A percentile compares a stretch with the other conserved stretches of the same genome.
These are phyloP conservation scores for Dryococelus australis DNA, from an alignment of 2,888 invertebrate species.

Conservation along the genomic window DNA sequence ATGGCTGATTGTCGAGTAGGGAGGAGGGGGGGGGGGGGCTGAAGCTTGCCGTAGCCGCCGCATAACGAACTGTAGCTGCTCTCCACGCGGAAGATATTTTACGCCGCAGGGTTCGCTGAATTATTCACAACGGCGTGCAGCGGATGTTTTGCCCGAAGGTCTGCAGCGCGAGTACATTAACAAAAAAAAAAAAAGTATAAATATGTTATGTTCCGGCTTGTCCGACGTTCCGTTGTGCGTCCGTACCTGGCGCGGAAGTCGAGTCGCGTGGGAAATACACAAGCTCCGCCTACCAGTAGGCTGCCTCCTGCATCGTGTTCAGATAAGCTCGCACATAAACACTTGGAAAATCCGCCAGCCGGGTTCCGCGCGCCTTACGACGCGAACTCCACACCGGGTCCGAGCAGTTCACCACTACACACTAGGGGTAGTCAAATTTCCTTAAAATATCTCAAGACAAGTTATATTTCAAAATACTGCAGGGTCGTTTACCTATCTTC, in stretches of 20 bases:
- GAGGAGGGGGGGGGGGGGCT: no score
- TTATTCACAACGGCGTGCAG: not conserved
- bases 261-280: not conserved
- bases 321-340: no score
- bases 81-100: not conserved
- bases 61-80: not conserved
- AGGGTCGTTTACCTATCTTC: no score
- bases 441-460: no score
- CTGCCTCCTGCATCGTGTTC: not conserved
- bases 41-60: not conserved
- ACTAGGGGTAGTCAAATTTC: no score
- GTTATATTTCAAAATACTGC: no score
- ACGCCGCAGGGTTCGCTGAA: not conserved
- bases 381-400: no score
- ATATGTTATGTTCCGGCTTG: constrained; percentile 12
- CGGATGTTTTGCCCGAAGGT: not conserved
- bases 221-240: not conserved
- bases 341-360: no score
- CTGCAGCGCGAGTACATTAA: not conserved
- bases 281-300: not conserved
- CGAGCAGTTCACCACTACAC: no score
- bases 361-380: no score
- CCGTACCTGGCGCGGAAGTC: not conserved
- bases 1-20: no score
- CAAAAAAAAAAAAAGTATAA: not conserved